Evolutionary conservation across 2,797 vertebrate species (phyloP).

Genomic region (Oreonectes daqikongensis): DNA sequence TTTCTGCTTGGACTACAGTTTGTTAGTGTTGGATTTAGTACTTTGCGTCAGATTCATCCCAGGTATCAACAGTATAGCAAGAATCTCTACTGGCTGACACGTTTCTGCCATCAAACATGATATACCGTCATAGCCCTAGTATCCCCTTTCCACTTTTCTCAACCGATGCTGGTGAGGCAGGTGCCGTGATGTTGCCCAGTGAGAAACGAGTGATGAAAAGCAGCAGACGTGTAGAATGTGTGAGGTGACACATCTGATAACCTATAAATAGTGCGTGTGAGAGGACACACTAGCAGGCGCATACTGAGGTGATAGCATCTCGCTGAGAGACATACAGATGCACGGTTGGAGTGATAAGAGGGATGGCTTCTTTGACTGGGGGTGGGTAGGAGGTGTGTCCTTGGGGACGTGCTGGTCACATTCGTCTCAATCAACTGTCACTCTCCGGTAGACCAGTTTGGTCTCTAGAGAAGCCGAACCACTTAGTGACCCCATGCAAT

Average conservation of each 20-base stretch:
- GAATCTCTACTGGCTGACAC: not conserved
- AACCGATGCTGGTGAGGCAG: not conserved
- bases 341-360: not conserved
- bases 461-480: conserved; percentile 34
- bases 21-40: not conserved
- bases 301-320: conserved; percentile 8
- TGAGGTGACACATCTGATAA: conserved; percentile 54
- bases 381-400: not conserved
- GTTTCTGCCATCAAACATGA: not conserved
- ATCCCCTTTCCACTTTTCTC: conserved; percentile 11
- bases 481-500: conserved; percentile 24
- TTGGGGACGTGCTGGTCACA: conserved; percentile 46
- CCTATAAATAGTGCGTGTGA: conserved; percentile 56
- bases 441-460: conserved; percentile 21
- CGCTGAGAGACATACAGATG: conserved; percentile 11
- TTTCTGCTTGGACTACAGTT: not conserved
- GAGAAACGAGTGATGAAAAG: conserved; percentile 56
- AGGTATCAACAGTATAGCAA: not conserved
- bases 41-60: not conserved
- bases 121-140: not conserved
- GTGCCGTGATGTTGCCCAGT: conserved; percentile 25
- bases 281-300: conserved; percentile 36
- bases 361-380: conserved; percentile 26
- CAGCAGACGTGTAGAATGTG: conserved; percentile 52
- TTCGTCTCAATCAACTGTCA: conserved; percentile 57